A percentile compares a stretch with the other conserved stretches of the same genome.
Evolutionary conservation across 2,888 invertebrate genomes (phyloP).

Genomic region (Chloroclystis v-ata): DNA sequence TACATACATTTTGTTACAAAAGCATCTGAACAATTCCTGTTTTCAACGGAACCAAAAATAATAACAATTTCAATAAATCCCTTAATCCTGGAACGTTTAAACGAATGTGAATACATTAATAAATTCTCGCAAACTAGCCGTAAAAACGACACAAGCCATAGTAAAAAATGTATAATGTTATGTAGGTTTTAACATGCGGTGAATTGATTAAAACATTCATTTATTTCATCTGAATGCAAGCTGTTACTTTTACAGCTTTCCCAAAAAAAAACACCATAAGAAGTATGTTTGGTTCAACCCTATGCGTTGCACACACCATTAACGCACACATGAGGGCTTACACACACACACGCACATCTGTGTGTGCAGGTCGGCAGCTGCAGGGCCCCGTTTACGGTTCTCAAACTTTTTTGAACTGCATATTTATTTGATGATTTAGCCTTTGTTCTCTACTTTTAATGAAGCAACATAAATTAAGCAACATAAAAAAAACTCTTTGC

Average conservation of each 20-base stretch:
- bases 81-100: too few species aligned
- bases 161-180: background rate
- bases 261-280: slow-evolving; percentile 37
- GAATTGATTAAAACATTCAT: slow-evolving; percentile 20
- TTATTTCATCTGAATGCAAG: slow-evolving; percentile 28
- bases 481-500: too few species aligned
- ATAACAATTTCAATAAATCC: too few species aligned
- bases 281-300: slow-evolving; percentile 37
- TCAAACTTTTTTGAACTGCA: slow-evolving; percentile 52
- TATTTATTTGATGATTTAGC: background rate
- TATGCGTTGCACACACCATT: slow-evolving; percentile 29
- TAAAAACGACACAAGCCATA: background rate
- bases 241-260: slow-evolving; percentile 30
- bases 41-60: too few species aligned
- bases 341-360: slow-evolving; percentile 26
- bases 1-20: too few species aligned
- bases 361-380: slow-evolving; percentile 66
- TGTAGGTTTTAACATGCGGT: slow-evolving; percentile 4
- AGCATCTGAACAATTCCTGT: too few species aligned
- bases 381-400: slow-evolving; percentile 65
- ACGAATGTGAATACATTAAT: background rate
- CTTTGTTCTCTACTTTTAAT: background rate
- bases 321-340: slow-evolving; percentile 23
- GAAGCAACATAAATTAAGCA: too few species aligned
- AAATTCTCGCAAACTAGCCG: background rate